Percentiles rank a stretch among this genome's conserved stretches.
Evolutionary conservation across 2,888 invertebrate genomes (phyloP).

Genomic region (Eilema griseolum): DNA sequence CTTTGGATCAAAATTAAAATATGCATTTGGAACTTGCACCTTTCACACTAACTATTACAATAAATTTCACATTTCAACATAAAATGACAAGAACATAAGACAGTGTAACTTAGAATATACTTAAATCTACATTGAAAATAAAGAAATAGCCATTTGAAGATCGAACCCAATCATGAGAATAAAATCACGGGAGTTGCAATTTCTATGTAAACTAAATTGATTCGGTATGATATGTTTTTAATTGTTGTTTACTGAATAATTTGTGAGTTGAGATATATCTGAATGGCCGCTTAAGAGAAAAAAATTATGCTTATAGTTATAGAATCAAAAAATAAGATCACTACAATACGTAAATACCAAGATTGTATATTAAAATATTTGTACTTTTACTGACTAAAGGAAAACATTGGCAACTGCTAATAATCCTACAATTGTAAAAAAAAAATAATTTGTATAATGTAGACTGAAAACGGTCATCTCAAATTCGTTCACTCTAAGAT

Average conservation of each 20-base stretch:
- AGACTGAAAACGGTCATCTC: constrained; percentile 86
- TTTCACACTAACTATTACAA: constrained; percentile 77
- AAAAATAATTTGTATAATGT: constrained; percentile 84
- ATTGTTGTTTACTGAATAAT: constrained; percentile 83
- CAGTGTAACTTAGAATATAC: constrained; percentile 76
- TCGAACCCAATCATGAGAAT: constrained; percentile 64
- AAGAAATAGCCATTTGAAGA: constrained; percentile 79
- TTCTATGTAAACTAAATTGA: constrained; percentile 73
- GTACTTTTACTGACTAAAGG: constrained; percentile 94
- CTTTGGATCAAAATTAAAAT: constrained; percentile 86
- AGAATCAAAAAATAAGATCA: constrained; percentile 85
- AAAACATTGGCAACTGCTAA: constrained; percentile 88
- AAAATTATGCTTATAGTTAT: constrained; percentile 86
- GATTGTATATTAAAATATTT: constrained; percentile 91
- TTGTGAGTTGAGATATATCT: constrained; percentile 77
- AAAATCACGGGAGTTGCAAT: constrained; percentile 73
- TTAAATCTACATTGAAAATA: constrained; percentile 83
- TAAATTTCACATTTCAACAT: constrained; percentile 78
- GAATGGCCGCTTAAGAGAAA: constrained; percentile 82
- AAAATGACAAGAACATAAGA: constrained; percentile 80
- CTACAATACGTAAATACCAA: constrained; percentile 88
- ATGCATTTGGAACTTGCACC: constrained; percentile 84
- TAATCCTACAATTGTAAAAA: constrained; percentile 86
- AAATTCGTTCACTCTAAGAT: constrained; percentile 87
- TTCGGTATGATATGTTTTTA: constrained; percentile 85